Evolutionary conservation across 2,888 invertebrate species (phyloP), one percentile per base, ranked within the genome.

Genomic region (Cephus spinipes): DNA sequence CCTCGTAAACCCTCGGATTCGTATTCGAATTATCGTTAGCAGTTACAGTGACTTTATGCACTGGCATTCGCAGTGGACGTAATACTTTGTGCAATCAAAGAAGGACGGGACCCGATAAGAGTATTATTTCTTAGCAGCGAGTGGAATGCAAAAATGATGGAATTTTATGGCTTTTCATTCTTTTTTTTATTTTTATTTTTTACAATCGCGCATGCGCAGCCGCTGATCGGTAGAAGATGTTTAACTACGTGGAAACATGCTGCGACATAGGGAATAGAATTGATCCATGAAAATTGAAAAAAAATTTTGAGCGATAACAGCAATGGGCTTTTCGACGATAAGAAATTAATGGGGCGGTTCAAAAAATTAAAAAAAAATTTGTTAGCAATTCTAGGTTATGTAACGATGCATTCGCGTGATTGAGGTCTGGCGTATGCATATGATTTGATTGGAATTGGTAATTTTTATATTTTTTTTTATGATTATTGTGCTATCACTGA

Each of bases 1-100:
- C 81, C 83, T 84, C 85, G 84, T 89, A 86, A 89, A 88, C 80
- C 84, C 80, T 81, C 79, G 80, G 84, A 73, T 55, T 55, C 40
- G 23, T 55, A 23, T 55, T 55, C 40, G 40, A 55, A 9, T 55
- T 55, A 55, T 55, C 40, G 40, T 55, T 55, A 1, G 40, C 40
- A 55, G 40, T 55, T 55, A 55, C 40, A 23, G 6, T 55, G 23
- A 23, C 40, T 55, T 55, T 55, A 55, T 55, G 40, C 23, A 55
- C 40, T 55, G 40, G 40, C 40, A 55, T 15, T 55, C 40, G 23
- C 1, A 2, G 9, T 23, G 40, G 40, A 55, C 40, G 15, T 55
- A 55, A 55, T 55, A 55, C 40, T 55, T 55, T 1, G 40, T 23
- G 23, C 40, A 55, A 55, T 55, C 40, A 55, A 55, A 55, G 40